phyloP scores from a whole-genome alignment of 2,113 vertebrate genomes.

The Mirza zaza region DNA sequence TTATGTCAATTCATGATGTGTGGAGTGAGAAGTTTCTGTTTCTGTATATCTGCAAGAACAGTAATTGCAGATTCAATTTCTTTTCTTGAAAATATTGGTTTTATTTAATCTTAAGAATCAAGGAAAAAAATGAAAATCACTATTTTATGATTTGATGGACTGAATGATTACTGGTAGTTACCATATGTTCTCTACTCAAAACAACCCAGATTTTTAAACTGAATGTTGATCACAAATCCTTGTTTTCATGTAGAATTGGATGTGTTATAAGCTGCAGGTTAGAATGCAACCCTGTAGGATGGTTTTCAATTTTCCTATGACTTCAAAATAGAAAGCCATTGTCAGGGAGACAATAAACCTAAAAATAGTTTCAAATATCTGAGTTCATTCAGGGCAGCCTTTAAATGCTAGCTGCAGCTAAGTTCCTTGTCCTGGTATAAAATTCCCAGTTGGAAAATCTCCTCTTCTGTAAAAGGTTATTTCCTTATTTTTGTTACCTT shows the following conservation, averaged over 20 bases:
- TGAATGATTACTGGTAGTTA: conserved; percentile 26
- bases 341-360: not conserved
- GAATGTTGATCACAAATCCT: not conserved
- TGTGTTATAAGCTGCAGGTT: conserved; percentile 9
- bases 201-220: not conserved
- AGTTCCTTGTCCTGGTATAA: not conserved
- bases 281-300: not conserved
- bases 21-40: not conserved
- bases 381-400: not conserved
- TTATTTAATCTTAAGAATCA: not conserved
- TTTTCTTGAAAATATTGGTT: conserved; percentile 21
- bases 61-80: not conserved
- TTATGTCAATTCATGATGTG: not conserved
- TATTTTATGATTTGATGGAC: not conserved
- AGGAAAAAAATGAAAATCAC: not conserved
- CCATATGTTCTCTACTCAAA: not conserved
- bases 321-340: conserved; percentile 55
- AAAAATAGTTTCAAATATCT: conserved; percentile 57
- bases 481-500: conserved; percentile 3
- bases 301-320: conserved; percentile 27
- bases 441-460: conserved; percentile 13
- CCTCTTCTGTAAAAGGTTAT: not conserved
- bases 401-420: not conserved
- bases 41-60: not conserved
- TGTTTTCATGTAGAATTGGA: not conserved